phyloP scores from a whole-genome alignment of 2,797 vertebrate species.

The Mastacembelus armatus region DNA sequence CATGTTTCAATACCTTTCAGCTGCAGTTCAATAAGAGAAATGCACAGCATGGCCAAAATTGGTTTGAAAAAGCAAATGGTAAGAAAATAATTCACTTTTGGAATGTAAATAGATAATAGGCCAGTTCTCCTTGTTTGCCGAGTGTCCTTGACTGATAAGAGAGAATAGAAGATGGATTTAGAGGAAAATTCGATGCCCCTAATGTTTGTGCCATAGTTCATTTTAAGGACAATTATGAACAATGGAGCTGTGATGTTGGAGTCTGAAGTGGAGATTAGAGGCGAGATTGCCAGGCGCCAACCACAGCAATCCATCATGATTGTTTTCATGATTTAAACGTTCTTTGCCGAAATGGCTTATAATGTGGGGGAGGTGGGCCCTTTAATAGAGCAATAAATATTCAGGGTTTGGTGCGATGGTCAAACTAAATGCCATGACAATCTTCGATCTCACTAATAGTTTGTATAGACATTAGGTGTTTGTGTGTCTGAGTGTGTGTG shows the following conservation, averaged over 20 bases:
- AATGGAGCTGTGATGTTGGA: slow-evolving; percentile 71
- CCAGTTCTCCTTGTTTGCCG: slow-evolving; percentile 56
- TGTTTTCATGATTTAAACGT: slow-evolving; percentile 75
- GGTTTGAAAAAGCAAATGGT: slow-evolving; percentile 50
- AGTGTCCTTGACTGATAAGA: slow-evolving; percentile 70
- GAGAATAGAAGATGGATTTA: slow-evolving; percentile 70
- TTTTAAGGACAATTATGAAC: slow-evolving; percentile 78
- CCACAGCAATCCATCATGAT: slow-evolving; percentile 72
- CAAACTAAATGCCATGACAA: slow-evolving; percentile 77
- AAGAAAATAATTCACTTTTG: slow-evolving; percentile 61
- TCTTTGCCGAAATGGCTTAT: slow-evolving; percentile 58
- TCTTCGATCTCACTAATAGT: slow-evolving; percentile 65
- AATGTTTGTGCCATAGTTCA: slow-evolving; percentile 75
- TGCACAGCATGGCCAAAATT: slow-evolving; percentile 40
- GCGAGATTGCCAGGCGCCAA: slow-evolving; percentile 67
- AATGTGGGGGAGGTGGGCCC: slow-evolving; percentile 17
- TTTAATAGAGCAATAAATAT: slow-evolving; percentile 79
- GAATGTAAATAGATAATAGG: slow-evolving; percentile 67
- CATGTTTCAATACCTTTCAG: slow-evolving; percentile 6
- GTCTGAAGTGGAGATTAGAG: slow-evolving; percentile 78
- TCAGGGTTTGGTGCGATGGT: slow-evolving; percentile 68
- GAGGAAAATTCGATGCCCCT: slow-evolving; percentile 61
- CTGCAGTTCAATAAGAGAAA: slow-evolving; percentile 43
- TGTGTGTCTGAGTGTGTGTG: slow-evolving; percentile 13
- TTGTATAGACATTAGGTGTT: slow-evolving; percentile 42